Percentiles rank a stretch among this genome's conserved stretches.
Evolutionary conservation across 1,140 invertebrate species (phyloP).

Genomic region (Atta colombica): DNA sequence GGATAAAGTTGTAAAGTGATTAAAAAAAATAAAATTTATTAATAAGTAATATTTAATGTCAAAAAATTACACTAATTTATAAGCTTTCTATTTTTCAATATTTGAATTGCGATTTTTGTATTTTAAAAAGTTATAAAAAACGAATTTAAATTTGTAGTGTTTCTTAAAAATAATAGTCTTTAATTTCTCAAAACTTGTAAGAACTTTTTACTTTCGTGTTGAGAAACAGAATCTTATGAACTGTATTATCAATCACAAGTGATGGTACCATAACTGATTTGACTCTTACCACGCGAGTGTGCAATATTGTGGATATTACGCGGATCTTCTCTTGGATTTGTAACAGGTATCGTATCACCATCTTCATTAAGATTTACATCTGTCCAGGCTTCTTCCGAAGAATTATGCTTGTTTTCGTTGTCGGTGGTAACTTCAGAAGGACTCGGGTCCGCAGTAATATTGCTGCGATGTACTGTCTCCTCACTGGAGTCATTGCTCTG

Average conservation of each 20-base stretch:
- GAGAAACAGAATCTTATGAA: too few species aligned
- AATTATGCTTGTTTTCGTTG: conserved; percentile 89
- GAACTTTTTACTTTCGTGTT: too few species aligned
- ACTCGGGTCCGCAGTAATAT: conserved; percentile 83
- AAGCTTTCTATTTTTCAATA: too few species aligned
- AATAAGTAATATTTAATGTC: too few species aligned
- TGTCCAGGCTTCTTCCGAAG: conserved; percentile 94
- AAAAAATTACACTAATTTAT: too few species aligned
- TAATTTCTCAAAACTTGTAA: too few species aligned
- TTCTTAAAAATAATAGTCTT: too few species aligned
- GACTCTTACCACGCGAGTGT: conserved; percentile 85
- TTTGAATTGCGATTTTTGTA: too few species aligned
- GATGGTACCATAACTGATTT: not conserved
- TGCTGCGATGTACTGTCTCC: conserved; percentile 87
- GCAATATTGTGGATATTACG: conserved; percentile 88
- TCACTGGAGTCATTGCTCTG: conserved; percentile 93
- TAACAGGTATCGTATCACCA: conserved; percentile 87
- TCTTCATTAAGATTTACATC: conserved; percentile 96
- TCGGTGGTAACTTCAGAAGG: conserved; percentile 85
- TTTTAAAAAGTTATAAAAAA: too few species aligned
- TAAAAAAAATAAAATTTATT: too few species aligned
- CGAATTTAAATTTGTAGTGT: too few species aligned
- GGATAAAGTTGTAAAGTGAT: too few species aligned
- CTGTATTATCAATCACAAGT: not conserved
- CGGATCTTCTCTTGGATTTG: conserved; percentile 89